Evolutionary conservation across 2,797 vertebrate genomes (phyloP).

Genomic region (Mormyrops boulengeri): DNA sequence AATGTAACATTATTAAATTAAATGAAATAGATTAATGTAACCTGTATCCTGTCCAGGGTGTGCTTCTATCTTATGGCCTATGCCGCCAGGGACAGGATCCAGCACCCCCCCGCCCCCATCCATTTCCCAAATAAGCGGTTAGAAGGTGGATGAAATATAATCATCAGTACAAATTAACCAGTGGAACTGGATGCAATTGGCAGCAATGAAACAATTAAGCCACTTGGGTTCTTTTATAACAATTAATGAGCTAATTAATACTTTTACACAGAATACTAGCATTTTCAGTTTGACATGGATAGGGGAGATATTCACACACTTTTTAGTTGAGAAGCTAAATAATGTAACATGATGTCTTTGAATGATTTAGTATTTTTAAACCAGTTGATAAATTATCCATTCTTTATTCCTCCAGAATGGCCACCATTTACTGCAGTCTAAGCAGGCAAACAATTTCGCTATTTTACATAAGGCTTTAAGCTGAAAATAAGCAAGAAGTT

Average conservation of each 20-base stretch:
- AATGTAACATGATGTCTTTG: not conserved
- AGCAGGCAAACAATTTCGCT: not conserved
- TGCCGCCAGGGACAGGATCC: not conserved
- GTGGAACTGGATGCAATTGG: not conserved
- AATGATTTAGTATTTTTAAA: slow-evolving; percentile 8
- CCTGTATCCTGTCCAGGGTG: not conserved
- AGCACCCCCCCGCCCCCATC: not conserved
- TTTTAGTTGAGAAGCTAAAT: not conserved
- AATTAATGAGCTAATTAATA: not conserved
- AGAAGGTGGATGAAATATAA: not conserved
- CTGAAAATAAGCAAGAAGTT: not conserved
- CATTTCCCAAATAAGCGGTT: not conserved
- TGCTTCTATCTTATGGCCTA: not conserved
- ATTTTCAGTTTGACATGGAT: not conserved
- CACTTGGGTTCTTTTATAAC: not conserved
- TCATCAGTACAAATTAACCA: not conserved
- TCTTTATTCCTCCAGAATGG: not conserved
- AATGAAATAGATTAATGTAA: not conserved
- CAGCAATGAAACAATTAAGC: not conserved
- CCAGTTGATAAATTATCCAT: slow-evolving; percentile 7
- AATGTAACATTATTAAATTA: not conserved
- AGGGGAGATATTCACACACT: not conserved
- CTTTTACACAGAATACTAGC: not conserved
- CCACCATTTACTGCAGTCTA: not conserved
- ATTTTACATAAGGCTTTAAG: not conserved